phyloP scores from a whole-genome alignment of 2,113 vertebrate genomes.

The Pao palembangensis region DNA sequence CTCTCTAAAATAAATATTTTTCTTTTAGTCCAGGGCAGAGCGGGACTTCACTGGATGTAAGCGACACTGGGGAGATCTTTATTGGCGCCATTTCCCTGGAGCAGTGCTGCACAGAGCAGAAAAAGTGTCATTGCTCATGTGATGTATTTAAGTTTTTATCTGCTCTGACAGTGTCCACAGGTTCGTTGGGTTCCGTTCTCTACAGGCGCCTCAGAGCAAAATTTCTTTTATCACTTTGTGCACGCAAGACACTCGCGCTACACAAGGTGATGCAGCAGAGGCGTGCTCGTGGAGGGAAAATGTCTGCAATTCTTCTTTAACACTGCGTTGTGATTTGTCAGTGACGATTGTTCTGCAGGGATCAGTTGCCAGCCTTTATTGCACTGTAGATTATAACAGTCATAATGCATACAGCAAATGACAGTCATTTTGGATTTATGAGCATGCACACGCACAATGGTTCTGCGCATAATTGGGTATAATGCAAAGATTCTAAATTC shows the following conservation, averaged over 20 bases:
- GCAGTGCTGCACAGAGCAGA: slow-evolving; percentile 5
- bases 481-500: slow-evolving; percentile 31
- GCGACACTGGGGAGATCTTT: slow-evolving; percentile 44
- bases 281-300: slow-evolving; percentile 18
- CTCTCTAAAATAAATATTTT: no score
- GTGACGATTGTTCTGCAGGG: slow-evolving; percentile 34
- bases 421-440: slow-evolving; percentile 28
- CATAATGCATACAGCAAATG: slow-evolving; percentile 17
- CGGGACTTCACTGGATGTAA: slow-evolving; percentile 43
- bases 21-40: slow-evolving; percentile 27
- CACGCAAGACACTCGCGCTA: not conserved
- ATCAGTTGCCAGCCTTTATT: slow-evolving; percentile 33
- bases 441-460: no score
- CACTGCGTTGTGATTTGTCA: slow-evolving; percentile 37
- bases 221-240: slow-evolving; percentile 25
- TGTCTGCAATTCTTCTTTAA: not conserved
- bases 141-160: slow-evolving; percentile 60
- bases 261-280: slow-evolving; percentile 1
- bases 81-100: slow-evolving; percentile 53
- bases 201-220: slow-evolving; percentile 20
- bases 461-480: slow-evolving; percentile 26
- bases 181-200: slow-evolving; percentile 51
- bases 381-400: slow-evolving; percentile 26
- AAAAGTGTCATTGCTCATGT: slow-evolving; percentile 55
- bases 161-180: slow-evolving; percentile 56